phyloP scores from a whole-genome alignment of 2,113 vertebrate species.

The Lagopus leucura region DNA sequence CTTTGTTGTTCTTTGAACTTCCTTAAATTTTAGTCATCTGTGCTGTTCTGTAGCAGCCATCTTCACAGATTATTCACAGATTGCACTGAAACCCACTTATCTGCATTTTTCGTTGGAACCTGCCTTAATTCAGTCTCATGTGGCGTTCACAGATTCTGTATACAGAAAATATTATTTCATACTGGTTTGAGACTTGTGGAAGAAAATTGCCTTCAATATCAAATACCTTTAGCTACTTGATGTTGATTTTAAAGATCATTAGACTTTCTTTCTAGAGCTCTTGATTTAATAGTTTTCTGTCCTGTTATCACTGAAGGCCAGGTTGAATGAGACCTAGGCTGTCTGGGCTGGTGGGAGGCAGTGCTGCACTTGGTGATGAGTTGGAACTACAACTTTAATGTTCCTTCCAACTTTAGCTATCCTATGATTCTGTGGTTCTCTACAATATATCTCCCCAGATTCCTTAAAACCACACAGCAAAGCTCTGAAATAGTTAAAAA shows the following conservation, averaged over 20 bases:
- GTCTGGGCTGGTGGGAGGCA: too few species aligned
- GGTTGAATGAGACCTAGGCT: too few species aligned
- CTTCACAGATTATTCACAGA: not conserved
- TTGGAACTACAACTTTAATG: too few species aligned
- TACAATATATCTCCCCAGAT: not conserved
- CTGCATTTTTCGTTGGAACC: not conserved
- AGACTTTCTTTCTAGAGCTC: too few species aligned
- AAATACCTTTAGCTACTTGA: too few species aligned
- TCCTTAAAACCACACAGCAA: not conserved
- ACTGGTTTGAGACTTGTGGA: not conserved
- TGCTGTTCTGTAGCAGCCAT: fast-evolving
- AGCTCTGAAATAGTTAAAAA: slow-evolving; percentile 60
- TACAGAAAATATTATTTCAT: not conserved
- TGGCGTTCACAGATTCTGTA: not conserved
- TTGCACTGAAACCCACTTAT: not conserved
- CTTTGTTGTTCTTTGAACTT: not conserved
- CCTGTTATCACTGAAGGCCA: too few species aligned
- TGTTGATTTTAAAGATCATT: too few species aligned
- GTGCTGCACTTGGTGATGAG: too few species aligned
- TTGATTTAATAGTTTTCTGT: too few species aligned
- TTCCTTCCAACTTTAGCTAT: too few species aligned
- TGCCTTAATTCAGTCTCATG: not conserved
- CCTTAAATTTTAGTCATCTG: not conserved
- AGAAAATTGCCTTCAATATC: too few species aligned
- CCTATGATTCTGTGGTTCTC: too few species aligned